phyloP scores from a whole-genome alignment of 2,888 invertebrate species.

The Steinernema carpocapsae region DNA sequence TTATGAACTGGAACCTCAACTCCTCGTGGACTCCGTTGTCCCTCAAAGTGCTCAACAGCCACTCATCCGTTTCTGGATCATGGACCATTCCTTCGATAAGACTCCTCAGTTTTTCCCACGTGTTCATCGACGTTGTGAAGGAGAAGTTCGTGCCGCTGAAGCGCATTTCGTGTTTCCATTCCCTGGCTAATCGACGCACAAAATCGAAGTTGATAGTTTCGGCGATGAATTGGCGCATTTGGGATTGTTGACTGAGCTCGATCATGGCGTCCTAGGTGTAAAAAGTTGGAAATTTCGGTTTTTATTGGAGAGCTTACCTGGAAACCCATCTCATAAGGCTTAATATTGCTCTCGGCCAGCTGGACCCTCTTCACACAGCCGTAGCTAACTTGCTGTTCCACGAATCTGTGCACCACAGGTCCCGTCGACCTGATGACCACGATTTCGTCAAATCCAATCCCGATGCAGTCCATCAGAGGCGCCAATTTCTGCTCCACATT shows the following conservation, averaged over 20 bases:
- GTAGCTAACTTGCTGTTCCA: slow-evolving; percentile 1
- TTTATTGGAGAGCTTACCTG: neutral
- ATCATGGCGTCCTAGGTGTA: slow-evolving; percentile 22
- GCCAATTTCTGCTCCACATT: neutral
- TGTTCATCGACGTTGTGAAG: slow-evolving; percentile 22
- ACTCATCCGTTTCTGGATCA: slow-evolving; percentile 7
- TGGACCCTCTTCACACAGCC: slow-evolving; percentile 18
- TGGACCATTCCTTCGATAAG: slow-evolving; percentile 8
- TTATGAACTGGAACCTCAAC: slow-evolving; percentile 5
- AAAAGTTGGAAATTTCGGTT: too few species aligned
- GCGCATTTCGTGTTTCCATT: slow-evolving; percentile 9
- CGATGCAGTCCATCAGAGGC: slow-evolving; percentile 10
- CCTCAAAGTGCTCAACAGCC: neutral
- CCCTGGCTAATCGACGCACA: slow-evolving; percentile 21
- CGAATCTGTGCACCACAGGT: slow-evolving; percentile 1
- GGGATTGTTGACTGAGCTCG: slow-evolving; percentile 12
- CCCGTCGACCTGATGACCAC: slow-evolving; percentile 15
- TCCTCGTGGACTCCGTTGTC: slow-evolving; percentile 26
- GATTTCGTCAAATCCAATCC: slow-evolving; percentile 25
- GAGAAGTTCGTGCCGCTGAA: slow-evolving; percentile 18
- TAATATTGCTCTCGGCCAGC: slow-evolving; percentile 30
- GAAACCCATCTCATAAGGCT: slow-evolving; percentile 31
- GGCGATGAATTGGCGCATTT: slow-evolving; percentile 27
- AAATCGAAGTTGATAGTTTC: slow-evolving; percentile 30
- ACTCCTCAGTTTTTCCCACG: slow-evolving; percentile 8